These are phyloP conservation scores for Dendrocopos noguchii DNA, from an alignment of 2,113 vertebrate species.

Conservation along the genomic window DNA sequence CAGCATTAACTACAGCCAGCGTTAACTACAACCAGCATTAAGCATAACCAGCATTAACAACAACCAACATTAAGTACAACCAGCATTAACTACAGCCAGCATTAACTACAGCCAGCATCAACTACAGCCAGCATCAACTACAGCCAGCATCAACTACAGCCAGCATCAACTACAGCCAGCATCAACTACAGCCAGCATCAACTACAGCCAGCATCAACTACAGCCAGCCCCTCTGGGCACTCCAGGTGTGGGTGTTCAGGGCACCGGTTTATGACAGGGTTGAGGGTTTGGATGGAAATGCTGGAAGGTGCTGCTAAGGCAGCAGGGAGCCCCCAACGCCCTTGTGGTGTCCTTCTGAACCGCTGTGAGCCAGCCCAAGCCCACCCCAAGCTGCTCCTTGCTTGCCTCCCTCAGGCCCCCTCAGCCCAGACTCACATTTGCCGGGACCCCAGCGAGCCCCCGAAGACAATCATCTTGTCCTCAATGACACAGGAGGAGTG, in stretches of 20 bases:
- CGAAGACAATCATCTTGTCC: constrained; percentile 96
- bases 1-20: too few relatives aligned
- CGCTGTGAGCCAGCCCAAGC: accelerated
- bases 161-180: too few relatives aligned
- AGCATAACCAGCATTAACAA: too few relatives aligned
- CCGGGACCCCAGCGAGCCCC: constrained; percentile 93
- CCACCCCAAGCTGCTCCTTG: accelerated
- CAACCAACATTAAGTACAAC: too few relatives aligned
- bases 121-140: too few relatives aligned
- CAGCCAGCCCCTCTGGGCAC: accelerated
- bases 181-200: too few relatives aligned
- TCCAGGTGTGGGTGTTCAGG: accelerated
- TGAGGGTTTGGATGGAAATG: neutral
- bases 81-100: too few relatives aligned
- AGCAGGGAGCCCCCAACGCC: neutral
- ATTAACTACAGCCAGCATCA: too few relatives aligned
- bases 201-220: too few relatives aligned
- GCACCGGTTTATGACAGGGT: neutral
- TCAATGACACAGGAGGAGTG: constrained; percentile 96
- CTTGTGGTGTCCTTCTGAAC: neutral
- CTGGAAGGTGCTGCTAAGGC: neutral
- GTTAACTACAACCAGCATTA: too few relatives aligned
- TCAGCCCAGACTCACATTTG: constrained; percentile 86
- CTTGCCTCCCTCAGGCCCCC: neutral
- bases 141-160: too few relatives aligned